A percentile compares a stretch with the other conserved stretches of the same genome.
These are phyloP conservation scores for Cephalopachus bancanus DNA, from an alignment of 2,797 vertebrate genomes.

Conservation along the genomic window DNA sequence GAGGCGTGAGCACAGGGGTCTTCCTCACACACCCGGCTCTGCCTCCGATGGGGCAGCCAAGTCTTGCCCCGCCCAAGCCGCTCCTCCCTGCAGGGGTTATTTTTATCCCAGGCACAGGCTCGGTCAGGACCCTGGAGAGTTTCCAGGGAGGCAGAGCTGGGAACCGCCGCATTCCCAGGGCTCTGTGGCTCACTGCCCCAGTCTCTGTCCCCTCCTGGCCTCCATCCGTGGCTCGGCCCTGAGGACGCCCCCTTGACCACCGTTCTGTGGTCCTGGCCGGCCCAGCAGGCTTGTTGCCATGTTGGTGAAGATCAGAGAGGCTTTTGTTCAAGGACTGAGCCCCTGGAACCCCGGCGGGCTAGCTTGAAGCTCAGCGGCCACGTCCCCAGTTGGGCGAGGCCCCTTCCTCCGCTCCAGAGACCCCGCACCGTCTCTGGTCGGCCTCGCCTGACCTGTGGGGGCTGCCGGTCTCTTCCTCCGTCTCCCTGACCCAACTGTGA, in stretches of 20 bases:
- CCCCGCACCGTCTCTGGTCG: fast-evolving
- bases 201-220: background rate
- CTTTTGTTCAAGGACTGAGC: background rate
- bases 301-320: background rate
- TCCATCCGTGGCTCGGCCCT: fast-evolving
- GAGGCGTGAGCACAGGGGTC: background rate
- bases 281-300: fast-evolving
- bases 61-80: background rate
- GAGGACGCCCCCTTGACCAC: background rate
- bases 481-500: too few species aligned
- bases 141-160: slow-evolving; percentile 28
- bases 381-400: background rate
- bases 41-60: background rate
- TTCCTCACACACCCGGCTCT: fast-evolving
- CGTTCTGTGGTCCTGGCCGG: background rate
- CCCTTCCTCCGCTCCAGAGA: too few species aligned
- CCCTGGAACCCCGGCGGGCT: fast-evolving
- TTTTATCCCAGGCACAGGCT: background rate
- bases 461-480: fast-evolving
- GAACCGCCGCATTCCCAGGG: background rate
- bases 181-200: background rate
- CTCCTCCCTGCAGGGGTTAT: background rate
- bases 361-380: background rate
- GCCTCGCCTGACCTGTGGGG: fast-evolving
- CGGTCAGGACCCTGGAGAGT: slow-evolving; percentile 38